phyloP scores from a whole-genome alignment of 2,797 vertebrate species.

The Xiphorhynchus erythropygius region DNA sequence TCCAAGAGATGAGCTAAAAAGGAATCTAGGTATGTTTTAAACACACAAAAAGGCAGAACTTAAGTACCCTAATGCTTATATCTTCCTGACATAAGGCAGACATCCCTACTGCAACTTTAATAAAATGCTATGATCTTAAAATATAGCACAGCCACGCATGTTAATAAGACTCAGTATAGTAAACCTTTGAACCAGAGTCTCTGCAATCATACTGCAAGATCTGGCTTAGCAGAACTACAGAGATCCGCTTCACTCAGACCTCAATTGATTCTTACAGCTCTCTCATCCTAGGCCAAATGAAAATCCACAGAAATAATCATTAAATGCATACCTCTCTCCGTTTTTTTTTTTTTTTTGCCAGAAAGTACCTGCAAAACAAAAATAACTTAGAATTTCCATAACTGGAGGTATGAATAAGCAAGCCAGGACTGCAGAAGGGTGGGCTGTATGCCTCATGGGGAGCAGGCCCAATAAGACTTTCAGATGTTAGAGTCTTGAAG shows the following conservation, averaged over 20 bases:
- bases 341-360: background rate
- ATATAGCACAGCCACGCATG: background rate
- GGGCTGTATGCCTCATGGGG: background rate
- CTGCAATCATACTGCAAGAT: background rate
- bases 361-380: background rate
- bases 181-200: background rate
- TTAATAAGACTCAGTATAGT: background rate
- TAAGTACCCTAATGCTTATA: background rate
- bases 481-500: background rate
- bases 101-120: background rate
- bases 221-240: background rate
- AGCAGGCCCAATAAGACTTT: background rate
- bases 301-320: background rate
- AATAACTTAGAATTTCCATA: background rate
- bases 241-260: background rate
- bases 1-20: background rate
- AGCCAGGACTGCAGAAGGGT: background rate
- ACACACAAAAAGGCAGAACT: background rate
- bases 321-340: background rate
- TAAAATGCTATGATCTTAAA: background rate
- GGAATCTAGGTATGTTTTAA: background rate
- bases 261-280: background rate
- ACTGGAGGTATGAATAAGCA: background rate
- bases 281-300: background rate
- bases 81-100: background rate